Evolutionary conservation across 2,888 invertebrate genomes (phyloP).

Genomic region (Nomada lathburiana): DNA sequence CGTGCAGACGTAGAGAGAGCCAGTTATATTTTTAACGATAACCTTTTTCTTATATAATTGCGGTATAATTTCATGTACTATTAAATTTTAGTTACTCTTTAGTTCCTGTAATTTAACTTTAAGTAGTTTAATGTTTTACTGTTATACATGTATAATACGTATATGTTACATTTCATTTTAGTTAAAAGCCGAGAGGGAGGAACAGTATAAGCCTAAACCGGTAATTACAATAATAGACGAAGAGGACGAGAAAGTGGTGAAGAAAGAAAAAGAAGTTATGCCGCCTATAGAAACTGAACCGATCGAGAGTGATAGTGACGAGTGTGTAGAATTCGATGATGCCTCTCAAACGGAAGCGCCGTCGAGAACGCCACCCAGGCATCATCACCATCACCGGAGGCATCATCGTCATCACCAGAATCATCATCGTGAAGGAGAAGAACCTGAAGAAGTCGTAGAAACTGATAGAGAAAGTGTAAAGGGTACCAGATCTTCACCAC

Average conservation of each 20-base stretch:
- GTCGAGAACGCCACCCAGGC: slow-evolving; percentile 81
- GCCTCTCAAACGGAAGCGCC: slow-evolving; percentile 77
- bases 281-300: slow-evolving; percentile 90
- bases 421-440: slow-evolving; percentile 81
- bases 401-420: slow-evolving; percentile 83
- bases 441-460: slow-evolving; percentile 75
- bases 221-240: slow-evolving; percentile 87
- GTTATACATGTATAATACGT: slow-evolving; percentile 2
- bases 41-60: too few relatives aligned
- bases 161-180: slow-evolving; percentile 73
- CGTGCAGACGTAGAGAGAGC: too few relatives aligned
- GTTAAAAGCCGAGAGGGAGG: slow-evolving; percentile 91
- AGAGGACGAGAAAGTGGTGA: slow-evolving; percentile 82
- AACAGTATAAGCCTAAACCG: slow-evolving; percentile 93
- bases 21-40: too few relatives aligned
- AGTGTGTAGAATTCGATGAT: slow-evolving; percentile 82
- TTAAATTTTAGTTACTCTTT: too few relatives aligned
- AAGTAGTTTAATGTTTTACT: too few relatives aligned
- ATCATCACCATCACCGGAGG: slow-evolving; percentile 82
- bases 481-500: slow-evolving; percentile 77
- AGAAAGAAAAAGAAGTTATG: slow-evolving; percentile 84
- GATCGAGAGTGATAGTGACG: slow-evolving; percentile 89
- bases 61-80: too few relatives aligned
- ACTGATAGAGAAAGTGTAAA: slow-evolving; percentile 75
- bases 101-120: too few relatives aligned